Evolutionary conservation across 2,888 invertebrate species (phyloP).

Genomic region (Oligia latruncula): DNA sequence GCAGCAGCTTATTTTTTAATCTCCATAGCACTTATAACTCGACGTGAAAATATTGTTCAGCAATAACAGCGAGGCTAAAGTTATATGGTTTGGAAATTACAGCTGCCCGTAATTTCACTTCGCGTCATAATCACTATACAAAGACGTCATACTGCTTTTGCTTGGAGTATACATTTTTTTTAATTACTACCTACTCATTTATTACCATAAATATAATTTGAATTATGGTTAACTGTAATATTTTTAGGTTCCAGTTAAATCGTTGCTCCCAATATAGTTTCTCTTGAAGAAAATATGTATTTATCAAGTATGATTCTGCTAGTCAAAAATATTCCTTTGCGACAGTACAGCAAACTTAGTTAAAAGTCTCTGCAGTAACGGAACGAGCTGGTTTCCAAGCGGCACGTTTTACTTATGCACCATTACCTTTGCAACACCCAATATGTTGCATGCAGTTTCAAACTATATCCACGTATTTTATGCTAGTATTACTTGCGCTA

Average conservation of each 20-base stretch:
- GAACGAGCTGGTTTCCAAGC: conserved; percentile 44
- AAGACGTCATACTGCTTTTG: conserved; percentile 24
- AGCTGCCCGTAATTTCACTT: conserved; percentile 43
- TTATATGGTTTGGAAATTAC: conserved; percentile 56
- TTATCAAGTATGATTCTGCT: neutral
- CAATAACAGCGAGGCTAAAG: conserved; percentile 36
- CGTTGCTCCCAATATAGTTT: neutral
- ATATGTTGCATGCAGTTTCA: conserved; percentile 54
- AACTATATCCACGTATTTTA: conserved; percentile 49
- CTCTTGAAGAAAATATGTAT: neutral
- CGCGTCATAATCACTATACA: conserved; percentile 32
- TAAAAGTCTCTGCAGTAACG: conserved; percentile 36
- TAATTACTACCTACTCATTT: neutral
- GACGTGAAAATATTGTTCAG: conserved; percentile 39
- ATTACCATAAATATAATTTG: neutral
- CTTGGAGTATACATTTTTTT: conserved; percentile 2
- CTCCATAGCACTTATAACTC: conserved; percentile 14
- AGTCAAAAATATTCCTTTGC: conserved; percentile 34
- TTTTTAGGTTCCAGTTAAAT: neutral
- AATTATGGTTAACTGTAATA: neutral
- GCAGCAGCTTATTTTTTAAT: conserved; percentile 15
- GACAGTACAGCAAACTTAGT: conserved; percentile 38
- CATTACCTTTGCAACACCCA: conserved; percentile 58
- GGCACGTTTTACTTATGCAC: conserved; percentile 49
- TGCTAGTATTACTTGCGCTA: conserved; percentile 27